Percentiles rank a stretch among this genome's conserved stretches.
These are phyloP conservation scores for Pseudomyrmex pallidus DNA, from an alignment of 1,140 invertebrate species.

Conservation along the genomic window DNA sequence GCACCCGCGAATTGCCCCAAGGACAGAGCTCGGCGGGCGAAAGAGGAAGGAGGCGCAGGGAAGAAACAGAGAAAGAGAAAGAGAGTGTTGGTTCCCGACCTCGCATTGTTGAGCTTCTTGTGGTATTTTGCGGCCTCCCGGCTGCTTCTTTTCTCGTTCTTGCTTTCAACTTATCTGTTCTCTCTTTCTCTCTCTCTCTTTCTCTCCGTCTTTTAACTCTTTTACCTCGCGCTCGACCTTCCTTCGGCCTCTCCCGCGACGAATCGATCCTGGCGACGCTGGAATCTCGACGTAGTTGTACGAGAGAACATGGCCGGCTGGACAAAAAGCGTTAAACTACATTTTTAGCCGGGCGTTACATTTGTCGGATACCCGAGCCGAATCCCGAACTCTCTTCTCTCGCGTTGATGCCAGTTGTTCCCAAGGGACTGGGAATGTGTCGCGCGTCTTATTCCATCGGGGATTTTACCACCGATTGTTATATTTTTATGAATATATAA, in stretches of 20 bases:
- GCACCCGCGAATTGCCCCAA: constrained; percentile 51
- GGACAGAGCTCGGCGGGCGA: constrained; percentile 13
- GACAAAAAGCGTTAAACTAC: constrained; percentile 72
- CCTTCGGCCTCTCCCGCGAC: constrained; percentile 33
- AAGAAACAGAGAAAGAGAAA: not conserved
- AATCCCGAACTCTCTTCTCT: constrained; percentile 22
- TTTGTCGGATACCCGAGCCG: constrained; percentile 74
- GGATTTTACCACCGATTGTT: not conserved
- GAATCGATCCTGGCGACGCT: constrained; percentile 11
- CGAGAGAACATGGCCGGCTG: constrained; percentile 20
- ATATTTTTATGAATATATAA: too few species aligned
- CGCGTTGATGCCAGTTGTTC: not conserved
- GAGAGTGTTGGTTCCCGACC: constrained; percentile 39
- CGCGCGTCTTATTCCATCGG: constrained; percentile 19
- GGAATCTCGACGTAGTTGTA: constrained; percentile 73
- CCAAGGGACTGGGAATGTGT: constrained; percentile 52
- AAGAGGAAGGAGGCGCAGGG: not conserved
- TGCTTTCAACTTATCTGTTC: constrained; percentile 9
- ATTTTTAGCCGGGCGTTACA: constrained; percentile 75
- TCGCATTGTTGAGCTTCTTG: constrained; percentile 79
- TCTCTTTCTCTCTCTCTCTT: too few species aligned
- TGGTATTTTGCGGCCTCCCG: constrained; percentile 30
- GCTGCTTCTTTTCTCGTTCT: constrained; percentile 17
- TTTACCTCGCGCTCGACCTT: not conserved
- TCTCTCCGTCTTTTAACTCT: not conserved